Conservation (phyloP, 2,888 invertebrate species). For the Zaprionus bogoriensis region DNA sequence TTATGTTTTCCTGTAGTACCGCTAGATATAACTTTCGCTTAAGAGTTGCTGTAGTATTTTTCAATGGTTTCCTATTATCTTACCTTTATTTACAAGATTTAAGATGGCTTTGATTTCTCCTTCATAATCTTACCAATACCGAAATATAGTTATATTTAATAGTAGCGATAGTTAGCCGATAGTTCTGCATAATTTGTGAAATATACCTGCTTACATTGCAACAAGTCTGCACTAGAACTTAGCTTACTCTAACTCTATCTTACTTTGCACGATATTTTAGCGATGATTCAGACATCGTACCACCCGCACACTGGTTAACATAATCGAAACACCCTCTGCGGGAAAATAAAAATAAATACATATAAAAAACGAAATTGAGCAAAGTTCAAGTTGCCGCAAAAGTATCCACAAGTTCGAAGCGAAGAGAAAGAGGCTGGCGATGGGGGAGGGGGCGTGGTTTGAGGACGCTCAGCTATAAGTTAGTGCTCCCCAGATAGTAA, state of each 20-base stretch:
- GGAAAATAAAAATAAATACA: slow-evolving; percentile 10
- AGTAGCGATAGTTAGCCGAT: neutral
- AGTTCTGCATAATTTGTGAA: neutral
- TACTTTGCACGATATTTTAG: neutral
- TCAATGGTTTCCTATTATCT: too few species aligned
- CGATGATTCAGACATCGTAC: neutral
- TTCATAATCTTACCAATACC: too few species aligned
- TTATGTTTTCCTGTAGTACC: too few species aligned
- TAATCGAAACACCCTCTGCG: neutral
- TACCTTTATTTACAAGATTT: too few species aligned
- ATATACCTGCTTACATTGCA: neutral
- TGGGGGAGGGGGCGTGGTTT: neutral
- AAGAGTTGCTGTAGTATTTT: too few species aligned
- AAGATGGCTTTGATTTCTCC: too few species aligned
- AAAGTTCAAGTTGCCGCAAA: slow-evolving; percentile 42
- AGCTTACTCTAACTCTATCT: neutral
- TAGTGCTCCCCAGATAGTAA: slow-evolving; percentile 77
- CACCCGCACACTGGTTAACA: neutral
- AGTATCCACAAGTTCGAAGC: slow-evolving; percentile 38
- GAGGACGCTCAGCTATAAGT: slow-evolving; percentile 54
- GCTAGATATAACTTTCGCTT: too few species aligned
- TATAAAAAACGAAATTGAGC: slow-evolving; percentile 19
- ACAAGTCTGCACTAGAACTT: neutral
- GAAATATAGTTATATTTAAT: too few species aligned
- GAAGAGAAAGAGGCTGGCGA: neutral